Evolutionary conservation across 2,113 vertebrate species (phyloP), one percentile per base, ranked within the genome.

Genomic region (Euleptes europaea): DNA sequence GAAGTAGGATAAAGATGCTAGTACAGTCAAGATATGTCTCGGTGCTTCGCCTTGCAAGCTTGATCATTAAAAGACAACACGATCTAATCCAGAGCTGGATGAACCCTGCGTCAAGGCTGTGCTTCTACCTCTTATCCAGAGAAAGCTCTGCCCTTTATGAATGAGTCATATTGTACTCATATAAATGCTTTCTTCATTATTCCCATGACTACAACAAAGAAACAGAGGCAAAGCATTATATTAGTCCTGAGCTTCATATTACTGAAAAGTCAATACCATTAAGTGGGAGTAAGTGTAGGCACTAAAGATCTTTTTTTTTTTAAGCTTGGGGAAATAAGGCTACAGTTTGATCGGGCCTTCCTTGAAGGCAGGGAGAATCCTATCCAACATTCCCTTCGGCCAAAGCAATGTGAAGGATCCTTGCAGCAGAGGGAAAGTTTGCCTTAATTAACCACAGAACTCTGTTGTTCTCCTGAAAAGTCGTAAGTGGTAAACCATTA

Each of bases 131-230:
- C 60, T 66, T 77, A 83, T 6, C 35, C 82, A 88, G 89, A 86
- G 60, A 78, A 40, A 0, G 0, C 70, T 83, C 84, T 82, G 63
- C 90, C 80, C 83, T 91, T 92, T 86, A 82, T 86, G 35, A 89
- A 78, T 81, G 77, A 80, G n/a, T 91, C 81, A 77, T 0, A 0
- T 79, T 83, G 89, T 85, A 31, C 0, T 67, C 40, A 75, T 54
- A 38, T 67, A 77, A 72, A 73, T 74, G 21, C 77, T 70, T 89
- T 84, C 76, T 73, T 44, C 54, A 73, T 82, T 40, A n/a, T 86
- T 87, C 72, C 91, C 57, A 17, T 91, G 89, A 89, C 66, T 76
- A 88, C 42, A 84, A 35, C 28, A 91, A 60, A 88, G 63, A 12
- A 66, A 85, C 82, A 88, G 70, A 84, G 70, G 89, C 44, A 73